phyloP scores from a whole-genome alignment of 1,140 invertebrate genomes.

The Eupristina koningsbergeri region DNA sequence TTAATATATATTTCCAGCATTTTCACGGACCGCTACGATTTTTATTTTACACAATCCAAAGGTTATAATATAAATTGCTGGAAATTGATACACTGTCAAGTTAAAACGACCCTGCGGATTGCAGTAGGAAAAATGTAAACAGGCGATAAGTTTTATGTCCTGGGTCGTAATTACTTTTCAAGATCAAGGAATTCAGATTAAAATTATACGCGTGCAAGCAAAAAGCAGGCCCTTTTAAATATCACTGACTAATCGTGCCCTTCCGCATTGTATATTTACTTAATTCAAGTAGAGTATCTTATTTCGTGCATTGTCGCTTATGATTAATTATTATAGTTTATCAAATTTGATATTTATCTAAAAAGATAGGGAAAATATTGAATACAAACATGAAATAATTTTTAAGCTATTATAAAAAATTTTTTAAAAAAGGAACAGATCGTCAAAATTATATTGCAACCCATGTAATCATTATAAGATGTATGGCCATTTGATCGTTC shows the following conservation, averaged over 20 bases:
- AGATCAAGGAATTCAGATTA: background rate
- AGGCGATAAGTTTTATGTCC: background rate
- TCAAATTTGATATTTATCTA: background rate
- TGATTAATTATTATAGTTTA: background rate
- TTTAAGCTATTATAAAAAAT: too few relatives aligned
- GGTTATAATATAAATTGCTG: slow-evolving; percentile 24
- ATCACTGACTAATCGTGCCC: background rate
- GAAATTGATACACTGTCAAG: background rate
- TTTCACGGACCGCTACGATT: background rate
- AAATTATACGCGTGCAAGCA: background rate
- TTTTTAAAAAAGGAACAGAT: background rate
- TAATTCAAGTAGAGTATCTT: background rate
- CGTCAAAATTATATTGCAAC: background rate
- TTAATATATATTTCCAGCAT: background rate
- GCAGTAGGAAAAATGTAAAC: background rate
- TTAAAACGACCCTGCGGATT: slow-evolving; percentile 6
- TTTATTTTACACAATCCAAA: too few relatives aligned
- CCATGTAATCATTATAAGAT: background rate
- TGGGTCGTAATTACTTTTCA: background rate
- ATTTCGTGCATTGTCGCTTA: background rate
- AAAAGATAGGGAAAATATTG: background rate
- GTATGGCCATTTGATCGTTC: background rate
- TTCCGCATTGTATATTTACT: background rate
- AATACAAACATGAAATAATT: background rate
- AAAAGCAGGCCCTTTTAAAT: background rate